Evolutionary conservation across 2,797 vertebrate species (phyloP).

Genomic region (Coluber constrictor): DNA sequence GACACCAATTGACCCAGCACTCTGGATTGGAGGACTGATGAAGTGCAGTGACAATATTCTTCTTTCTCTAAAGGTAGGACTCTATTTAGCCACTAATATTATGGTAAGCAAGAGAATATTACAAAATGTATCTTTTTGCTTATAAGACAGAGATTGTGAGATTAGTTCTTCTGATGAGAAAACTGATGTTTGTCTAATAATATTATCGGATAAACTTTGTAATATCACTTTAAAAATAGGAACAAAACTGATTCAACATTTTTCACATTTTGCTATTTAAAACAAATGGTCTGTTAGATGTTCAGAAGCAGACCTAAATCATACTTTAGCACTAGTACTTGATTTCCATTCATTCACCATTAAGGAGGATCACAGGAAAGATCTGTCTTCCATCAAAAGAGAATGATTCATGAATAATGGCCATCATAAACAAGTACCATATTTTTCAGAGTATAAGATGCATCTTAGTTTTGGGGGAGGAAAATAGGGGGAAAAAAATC

Average conservation of each 20-base stretch:
- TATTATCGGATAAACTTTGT: background rate
- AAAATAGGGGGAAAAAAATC: too few species aligned
- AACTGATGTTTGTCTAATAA: background rate
- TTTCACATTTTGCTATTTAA: background rate
- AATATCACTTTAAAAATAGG: background rate
- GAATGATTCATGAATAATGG: background rate
- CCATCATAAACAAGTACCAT: too few species aligned
- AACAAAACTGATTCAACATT: background rate
- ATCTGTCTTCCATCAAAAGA: background rate
- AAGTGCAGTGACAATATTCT: slow-evolving; percentile 68
- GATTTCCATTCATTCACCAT: background rate
- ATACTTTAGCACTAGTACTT: background rate
- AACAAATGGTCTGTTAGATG: background rate
- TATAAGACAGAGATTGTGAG: background rate
- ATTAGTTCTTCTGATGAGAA: background rate
- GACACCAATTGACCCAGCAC: slow-evolving; percentile 64
- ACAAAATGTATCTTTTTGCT: background rate
- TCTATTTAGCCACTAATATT: background rate
- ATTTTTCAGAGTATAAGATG: too few species aligned
- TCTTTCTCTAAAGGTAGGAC: slow-evolving; percentile 69
- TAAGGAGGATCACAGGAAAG: background rate
- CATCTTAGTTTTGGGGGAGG: too few species aligned
- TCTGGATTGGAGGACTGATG: slow-evolving; percentile 68
- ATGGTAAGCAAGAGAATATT: background rate
- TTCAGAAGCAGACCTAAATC: background rate